A percentile compares a stretch with the other conserved stretches of the same genome.
These are phyloP conservation scores for Drosophila burlai DNA, from an alignment of 1,140 invertebrate genomes.

Conservation along the genomic window DNA sequence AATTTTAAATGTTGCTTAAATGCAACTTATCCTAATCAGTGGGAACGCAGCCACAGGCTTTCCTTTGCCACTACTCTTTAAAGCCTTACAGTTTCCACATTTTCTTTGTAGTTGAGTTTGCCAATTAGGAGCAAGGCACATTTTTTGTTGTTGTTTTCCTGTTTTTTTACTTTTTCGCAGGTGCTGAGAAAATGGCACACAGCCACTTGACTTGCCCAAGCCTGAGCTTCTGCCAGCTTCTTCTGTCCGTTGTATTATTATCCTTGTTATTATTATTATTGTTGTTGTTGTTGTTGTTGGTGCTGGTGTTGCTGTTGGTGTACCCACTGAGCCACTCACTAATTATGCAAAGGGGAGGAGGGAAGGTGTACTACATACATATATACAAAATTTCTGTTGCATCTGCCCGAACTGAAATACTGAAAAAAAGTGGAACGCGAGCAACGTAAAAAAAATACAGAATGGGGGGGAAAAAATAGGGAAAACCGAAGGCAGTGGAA, in stretches of 20 bases:
- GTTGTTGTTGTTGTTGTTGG: constrained; percentile 41
- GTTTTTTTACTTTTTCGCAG: constrained; percentile 1
- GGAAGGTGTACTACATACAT: neutral
- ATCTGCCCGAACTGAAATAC: constrained; percentile 50
- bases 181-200: constrained; percentile 77
- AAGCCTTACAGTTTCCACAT: constrained; percentile 41
- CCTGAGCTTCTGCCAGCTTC: constrained; percentile 1
- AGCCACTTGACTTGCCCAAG: constrained; percentile 73
- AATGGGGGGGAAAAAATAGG: constrained; percentile 9
- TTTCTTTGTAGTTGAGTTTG: constrained; percentile 53
- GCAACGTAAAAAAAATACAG: constrained; percentile 12
- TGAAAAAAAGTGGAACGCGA: constrained; percentile 60
- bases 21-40: constrained; percentile 46
- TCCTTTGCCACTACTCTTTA: constrained; percentile 22
- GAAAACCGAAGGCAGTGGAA: constrained; percentile 36
- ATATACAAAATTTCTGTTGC: constrained; percentile 41
- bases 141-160: constrained; percentile 14
- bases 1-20: constrained; percentile 63
- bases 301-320: constrained; percentile 17
- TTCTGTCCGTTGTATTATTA: constrained; percentile 15
- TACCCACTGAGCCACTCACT: constrained; percentile 76
- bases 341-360: constrained; percentile 67
- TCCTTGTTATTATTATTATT: constrained; percentile 39
- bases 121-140: constrained; percentile 67
- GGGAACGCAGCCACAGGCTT: constrained; percentile 31